Evolutionary conservation across 1,140 invertebrate species (phyloP).

Genomic region (Bombus terrestris): DNA sequence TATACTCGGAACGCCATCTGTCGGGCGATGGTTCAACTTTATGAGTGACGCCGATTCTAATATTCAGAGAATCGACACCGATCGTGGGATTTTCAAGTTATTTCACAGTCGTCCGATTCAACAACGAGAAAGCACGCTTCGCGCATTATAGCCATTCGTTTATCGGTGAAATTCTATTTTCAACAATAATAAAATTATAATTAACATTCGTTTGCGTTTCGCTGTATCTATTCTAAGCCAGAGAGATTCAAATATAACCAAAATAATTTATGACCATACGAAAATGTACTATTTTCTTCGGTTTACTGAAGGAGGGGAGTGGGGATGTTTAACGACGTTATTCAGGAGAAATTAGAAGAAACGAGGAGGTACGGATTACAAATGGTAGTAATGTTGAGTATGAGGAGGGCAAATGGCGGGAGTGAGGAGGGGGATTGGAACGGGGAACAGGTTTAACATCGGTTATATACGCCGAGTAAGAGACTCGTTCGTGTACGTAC

Average conservation of each 20-base stretch:
- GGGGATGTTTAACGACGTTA: not conserved
- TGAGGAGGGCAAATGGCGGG: no score
- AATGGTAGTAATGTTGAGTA: not conserved
- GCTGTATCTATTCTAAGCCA: no score
- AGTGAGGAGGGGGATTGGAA: not conserved
- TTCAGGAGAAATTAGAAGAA: not conserved
- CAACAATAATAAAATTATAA: not conserved
- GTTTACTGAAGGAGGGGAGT: not conserved
- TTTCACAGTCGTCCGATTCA: not conserved
- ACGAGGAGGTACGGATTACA: slow-evolving; percentile 1
- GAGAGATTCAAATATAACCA: not conserved
- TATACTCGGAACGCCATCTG: slow-evolving; percentile 55
- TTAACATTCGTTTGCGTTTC: not conserved
- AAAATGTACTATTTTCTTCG: not conserved
- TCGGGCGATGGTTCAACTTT: not conserved
- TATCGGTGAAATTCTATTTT: no score
- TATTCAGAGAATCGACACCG: not conserved
- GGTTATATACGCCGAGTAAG: slow-evolving; percentile 48
- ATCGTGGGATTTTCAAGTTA: not conserved
- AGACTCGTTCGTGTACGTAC: slow-evolving; percentile 32
- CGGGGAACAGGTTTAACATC: slow-evolving; percentile 59
- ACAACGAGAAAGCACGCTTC: no score
- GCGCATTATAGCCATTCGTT: no score
- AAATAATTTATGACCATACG: no score
- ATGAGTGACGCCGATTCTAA: not conserved